These are phyloP conservation scores for Aculops lycopersici DNA, from an alignment of 1,140 invertebrate genomes.

Conservation along the genomic window DNA sequence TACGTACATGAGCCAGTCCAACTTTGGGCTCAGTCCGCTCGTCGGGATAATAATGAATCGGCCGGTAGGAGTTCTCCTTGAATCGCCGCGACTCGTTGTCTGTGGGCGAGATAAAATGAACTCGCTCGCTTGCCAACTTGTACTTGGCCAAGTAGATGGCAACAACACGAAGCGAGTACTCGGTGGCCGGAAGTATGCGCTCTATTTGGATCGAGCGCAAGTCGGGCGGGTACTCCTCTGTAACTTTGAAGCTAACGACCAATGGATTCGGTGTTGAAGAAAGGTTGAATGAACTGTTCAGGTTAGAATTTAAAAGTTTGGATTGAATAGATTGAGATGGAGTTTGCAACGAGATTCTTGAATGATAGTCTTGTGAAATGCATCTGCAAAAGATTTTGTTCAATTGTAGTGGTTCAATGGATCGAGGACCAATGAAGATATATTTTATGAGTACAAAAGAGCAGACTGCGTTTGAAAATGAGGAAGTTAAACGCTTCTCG, in stretches of 20 bases:
- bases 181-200: constrained; percentile 8
- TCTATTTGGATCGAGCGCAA: constrained; percentile 7
- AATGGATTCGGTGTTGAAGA: no score
- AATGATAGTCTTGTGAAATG: no score
- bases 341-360: no score
- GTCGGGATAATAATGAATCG: constrained; percentile 7
- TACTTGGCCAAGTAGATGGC: constrained; percentile 4
- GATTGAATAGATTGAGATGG: no score
- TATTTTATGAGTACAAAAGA: no score
- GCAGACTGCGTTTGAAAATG: no score
- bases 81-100: constrained; percentile 2
- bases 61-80: constrained; percentile 1
- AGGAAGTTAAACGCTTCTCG: no score
- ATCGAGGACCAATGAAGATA: no score
- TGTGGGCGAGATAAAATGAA: constrained; percentile 1
- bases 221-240: constrained; percentile 8
- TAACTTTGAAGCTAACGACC: constrained; percentile 10
- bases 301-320: no score
- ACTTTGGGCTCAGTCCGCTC: constrained; percentile 6
- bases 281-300: no score
- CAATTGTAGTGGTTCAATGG: no score
- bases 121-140: constrained; percentile 4
- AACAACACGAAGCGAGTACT: constrained; percentile 5
- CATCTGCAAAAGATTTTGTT: no score
- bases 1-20: constrained; percentile 22